Evolutionary conservation across 2,797 vertebrate species (phyloP), one percentile per base, ranked within the genome.

Genomic region (Crossoptilon crossoptilon): DNA sequence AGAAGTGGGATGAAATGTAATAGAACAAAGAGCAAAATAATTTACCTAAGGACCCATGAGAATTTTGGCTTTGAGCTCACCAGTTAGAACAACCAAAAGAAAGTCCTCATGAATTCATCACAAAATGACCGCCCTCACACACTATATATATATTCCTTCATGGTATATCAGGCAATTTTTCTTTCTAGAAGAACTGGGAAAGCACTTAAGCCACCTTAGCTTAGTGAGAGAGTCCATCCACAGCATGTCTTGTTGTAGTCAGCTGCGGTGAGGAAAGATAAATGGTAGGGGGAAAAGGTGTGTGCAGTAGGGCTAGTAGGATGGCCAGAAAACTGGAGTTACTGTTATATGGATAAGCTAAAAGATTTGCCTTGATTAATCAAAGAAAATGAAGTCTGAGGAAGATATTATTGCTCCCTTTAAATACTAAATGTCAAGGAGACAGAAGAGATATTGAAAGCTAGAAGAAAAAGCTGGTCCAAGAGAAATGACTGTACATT

Each of bases 21-120:
- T 44, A 46, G 27, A 90, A 58, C 27, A 55, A 82, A 90, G 71
- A 64, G 46, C 78, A 90, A 19, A 83, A 80, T 77, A 64, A 62
- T 62, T 82, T 68, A 82, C 60, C 41, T 87, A 37, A 66, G 75
- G 69, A 68, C 0, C 0, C 84, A 74, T 55, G 62, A 13, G 33
- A 71, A 37, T 87, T 75, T 44, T 82, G 26, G 55, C 87, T 88
- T 85, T 78, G 53, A 95, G 68, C 17, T 94, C 71, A 69, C 82
- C 64, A 16, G 37, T 2, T 94, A 64, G 70, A 83, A 83, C 15
- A 78, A 72, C 22, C 18, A 59, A 53, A 72, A n/a, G 29, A 33
- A 89, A 83, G 14, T 55, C 37, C 31, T 92, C 8, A 4, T 24
- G 48, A 27, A 60, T 70, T 84, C 53, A 64, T 56, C 60, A 76